A percentile compares a stretch with the other conserved stretches of the same genome.
Evolutionary conservation across 2,113 vertebrate genomes (phyloP).

Genomic region (Canis aureus): DNA sequence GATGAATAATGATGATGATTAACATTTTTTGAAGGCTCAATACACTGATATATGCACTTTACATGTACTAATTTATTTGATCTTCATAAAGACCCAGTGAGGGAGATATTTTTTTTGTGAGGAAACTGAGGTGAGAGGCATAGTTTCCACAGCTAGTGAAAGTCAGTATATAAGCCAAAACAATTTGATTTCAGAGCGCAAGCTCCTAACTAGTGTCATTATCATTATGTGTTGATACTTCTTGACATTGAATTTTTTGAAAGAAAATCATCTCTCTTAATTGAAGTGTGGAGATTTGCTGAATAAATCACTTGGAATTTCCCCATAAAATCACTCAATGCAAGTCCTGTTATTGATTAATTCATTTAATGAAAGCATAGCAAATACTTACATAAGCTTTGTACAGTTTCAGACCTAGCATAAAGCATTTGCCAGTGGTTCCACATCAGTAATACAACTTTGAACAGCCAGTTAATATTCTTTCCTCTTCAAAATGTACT

Average conservation of each 20-base stretch:
- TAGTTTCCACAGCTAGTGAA: neutral
- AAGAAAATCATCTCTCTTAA: neutral
- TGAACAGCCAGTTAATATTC: neutral
- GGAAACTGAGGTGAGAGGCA: neutral
- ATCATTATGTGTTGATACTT: neutral
- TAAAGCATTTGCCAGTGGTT: neutral
- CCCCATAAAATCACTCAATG: neutral
- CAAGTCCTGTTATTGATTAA: neutral
- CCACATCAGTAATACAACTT: neutral
- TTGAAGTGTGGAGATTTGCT: constrained; percentile 15
- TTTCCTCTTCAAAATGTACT: neutral
- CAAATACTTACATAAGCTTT: neutral
- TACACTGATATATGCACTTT: neutral
- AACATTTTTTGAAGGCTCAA: neutral
- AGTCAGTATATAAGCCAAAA: neutral
- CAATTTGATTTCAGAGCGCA: neutral
- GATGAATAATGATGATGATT: neutral
- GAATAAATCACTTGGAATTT: constrained; percentile 26
- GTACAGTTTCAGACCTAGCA: neutral
- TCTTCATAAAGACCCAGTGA: neutral
- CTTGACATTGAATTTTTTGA: neutral
- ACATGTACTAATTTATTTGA: neutral
- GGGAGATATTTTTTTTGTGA: neutral
- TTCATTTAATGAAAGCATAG: neutral
- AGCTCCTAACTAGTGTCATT: neutral